Base-by-base conservation (phyloP, 2,888 invertebrate species). In the Camponotus fellah region DNA sequence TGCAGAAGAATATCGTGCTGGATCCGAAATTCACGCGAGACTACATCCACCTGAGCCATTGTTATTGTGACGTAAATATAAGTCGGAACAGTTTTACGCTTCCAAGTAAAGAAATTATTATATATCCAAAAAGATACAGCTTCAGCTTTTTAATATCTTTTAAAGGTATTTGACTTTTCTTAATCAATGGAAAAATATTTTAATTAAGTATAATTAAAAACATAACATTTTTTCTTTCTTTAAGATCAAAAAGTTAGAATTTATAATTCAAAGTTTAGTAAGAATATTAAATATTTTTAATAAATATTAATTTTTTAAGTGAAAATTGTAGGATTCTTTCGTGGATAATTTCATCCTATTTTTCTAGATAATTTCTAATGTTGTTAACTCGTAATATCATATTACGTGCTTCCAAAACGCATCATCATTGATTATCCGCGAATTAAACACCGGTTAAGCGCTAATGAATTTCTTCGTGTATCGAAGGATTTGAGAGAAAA, bases 21-120 rank as follows among this genome's bases (percentile, higher is more conserved):
- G 88, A 94, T 80, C 96, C 96, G 8, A 96, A 96, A 88, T 93
- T 97, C 58, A 95, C 96, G 72, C 96, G 96, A 86, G 96, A 96
- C 88, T 97, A 97, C 93, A 87, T 91, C 92, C 95, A 86, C 95
- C 96, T 91, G 96, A 97, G 92, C 94, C 97, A 97, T 0, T 96
- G 97, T 0, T 95, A 97, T 90, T 95, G 96, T 66, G 95, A 94
- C 10, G 96, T 96, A 26, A 26, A 84, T 97, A 97, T 26, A 94
- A 96, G 96, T 92, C 96, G 3, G 95, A 96, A 6, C 91, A 95
- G 26, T 71, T 94, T 95, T 95, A 96, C 97, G 0, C 96, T 96
- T 90, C 97, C 96, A 96, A 95, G 96, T 97, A 56, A 96, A 96
- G 92, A 96, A 65, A 79, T 68, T 37, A 49, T 62, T 53, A 17